Evolutionary conservation across 2,113 vertebrate species (phyloP).

Genomic region (Bubo bubo): DNA sequence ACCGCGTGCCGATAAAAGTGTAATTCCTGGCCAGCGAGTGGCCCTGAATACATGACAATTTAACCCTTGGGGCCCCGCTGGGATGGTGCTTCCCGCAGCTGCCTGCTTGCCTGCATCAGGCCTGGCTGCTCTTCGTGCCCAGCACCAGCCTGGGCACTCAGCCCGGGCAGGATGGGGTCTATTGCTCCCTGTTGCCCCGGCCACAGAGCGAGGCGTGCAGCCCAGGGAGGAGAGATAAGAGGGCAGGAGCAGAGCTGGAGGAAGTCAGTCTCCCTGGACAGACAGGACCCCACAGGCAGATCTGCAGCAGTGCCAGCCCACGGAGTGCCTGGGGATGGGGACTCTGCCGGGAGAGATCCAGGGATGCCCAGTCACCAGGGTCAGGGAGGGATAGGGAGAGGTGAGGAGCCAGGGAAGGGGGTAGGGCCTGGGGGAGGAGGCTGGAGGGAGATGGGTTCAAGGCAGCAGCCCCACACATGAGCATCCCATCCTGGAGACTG

Average conservation of each 20-base stretch:
- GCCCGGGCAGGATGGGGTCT: background rate
- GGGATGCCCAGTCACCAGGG: background rate
- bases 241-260: background rate
- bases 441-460: background rate
- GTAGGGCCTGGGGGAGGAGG: background rate
- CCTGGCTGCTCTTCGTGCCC: fast-evolving
- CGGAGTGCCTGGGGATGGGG: background rate
- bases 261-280: background rate
- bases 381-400: background rate
- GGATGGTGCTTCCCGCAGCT: background rate
- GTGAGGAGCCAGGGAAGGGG: background rate
- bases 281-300: background rate
- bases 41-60: slow-evolving; percentile 60
- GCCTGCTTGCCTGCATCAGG: background rate
- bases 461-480: background rate
- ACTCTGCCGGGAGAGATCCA: background rate
- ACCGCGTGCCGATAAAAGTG: slow-evolving; percentile 65
- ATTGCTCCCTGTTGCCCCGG: fast-evolving
- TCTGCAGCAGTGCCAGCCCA: fast-evolving
- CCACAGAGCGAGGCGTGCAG: background rate
- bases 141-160: background rate
- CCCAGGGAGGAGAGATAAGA: background rate
- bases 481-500: background rate
- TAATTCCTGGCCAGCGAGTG: slow-evolving; percentile 57
- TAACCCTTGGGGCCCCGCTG: background rate